Evolutionary conservation across 92 coral and sea anemone genomes (phyloP).

Genomic region (Diadumene lineata): DNA sequence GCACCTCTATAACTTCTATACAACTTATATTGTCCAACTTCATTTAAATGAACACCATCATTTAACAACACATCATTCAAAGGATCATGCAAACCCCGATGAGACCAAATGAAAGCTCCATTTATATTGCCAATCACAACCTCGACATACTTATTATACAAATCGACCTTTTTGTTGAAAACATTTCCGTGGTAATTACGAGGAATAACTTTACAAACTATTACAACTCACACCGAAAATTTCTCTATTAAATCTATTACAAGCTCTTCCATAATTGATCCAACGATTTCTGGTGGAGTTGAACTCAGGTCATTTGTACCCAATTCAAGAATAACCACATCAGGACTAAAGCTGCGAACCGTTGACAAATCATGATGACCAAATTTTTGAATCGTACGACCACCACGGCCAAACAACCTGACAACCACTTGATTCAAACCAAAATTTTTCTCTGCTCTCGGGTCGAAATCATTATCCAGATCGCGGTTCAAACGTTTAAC

Average conservation of each 20-base stretch:
- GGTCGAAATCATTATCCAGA: background rate
- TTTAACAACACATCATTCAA: background rate
- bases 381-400: background rate
- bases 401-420: background rate
- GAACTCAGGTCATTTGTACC: conserved; percentile 21
- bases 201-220: conserved; percentile 17
- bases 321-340: conserved; percentile 8
- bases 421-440: background rate
- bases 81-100: background rate
- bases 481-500: background rate
- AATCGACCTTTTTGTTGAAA: background rate
- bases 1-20: conserved; percentile 25
- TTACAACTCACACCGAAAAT: background rate
- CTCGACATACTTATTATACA: background rate
- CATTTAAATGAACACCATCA: conserved; percentile 24
- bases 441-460: background rate
- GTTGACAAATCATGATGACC: background rate
- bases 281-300: conserved; percentile 2
- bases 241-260: background rate
- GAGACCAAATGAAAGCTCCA: background rate
- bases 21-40: conserved; percentile 12
- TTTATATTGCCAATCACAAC: background rate
- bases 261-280: conserved; percentile 6
- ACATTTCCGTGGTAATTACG: background rate
- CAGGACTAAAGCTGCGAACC: background rate